Conservation (phyloP, 92 coral and sea anemone genomes). For the Siderastrea radians region DNA sequence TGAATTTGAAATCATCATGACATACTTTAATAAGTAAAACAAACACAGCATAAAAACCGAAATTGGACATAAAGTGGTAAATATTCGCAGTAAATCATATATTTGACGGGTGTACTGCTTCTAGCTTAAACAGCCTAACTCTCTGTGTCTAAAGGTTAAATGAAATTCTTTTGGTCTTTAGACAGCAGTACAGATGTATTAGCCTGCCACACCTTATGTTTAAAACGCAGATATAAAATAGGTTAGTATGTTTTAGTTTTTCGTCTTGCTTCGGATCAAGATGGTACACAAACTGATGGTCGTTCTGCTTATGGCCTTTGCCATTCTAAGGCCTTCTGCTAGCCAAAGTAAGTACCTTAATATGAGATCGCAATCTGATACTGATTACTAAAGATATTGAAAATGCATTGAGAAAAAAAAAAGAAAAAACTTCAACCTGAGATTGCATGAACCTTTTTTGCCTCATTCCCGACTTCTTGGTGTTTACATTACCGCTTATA, state of each 20-base stretch:
- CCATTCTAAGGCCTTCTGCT: neutral
- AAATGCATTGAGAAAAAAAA: too few relatives aligned
- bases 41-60: too few relatives aligned
- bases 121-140: neutral
- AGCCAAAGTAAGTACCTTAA: slow-evolving; percentile 11
- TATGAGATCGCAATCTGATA: too few relatives aligned
- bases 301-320: neutral
- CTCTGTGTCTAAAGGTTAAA: too few relatives aligned
- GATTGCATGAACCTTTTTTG: too few relatives aligned
- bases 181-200: neutral
- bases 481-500: too few relatives aligned
- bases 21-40: too few relatives aligned
- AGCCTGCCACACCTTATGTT: neutral
- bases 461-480: too few relatives aligned
- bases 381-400: too few relatives aligned
- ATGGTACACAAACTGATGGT: neutral
- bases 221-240: neutral
- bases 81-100: neutral
- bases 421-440: too few relatives aligned
- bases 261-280: neutral
- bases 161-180: neutral
- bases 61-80: too few relatives aligned
- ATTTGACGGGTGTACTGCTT: neutral
- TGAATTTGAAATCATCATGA: too few relatives aligned
- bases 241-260: neutral